These are phyloP conservation scores for Ophion ventricosus DNA, from an alignment of 2,888 invertebrate species.

Conservation along the genomic window DNA sequence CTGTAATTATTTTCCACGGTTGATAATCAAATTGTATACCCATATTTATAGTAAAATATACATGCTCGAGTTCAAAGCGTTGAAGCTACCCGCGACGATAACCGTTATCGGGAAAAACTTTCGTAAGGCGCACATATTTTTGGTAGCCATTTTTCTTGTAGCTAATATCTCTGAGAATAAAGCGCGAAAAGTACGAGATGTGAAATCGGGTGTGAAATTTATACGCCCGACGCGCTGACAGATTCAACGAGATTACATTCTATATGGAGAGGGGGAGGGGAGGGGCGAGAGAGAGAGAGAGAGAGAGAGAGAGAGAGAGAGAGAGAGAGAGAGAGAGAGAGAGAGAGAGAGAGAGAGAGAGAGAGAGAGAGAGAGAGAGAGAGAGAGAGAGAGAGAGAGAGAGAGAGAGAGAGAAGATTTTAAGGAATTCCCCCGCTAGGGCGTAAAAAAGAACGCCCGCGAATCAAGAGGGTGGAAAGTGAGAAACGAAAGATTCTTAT, in stretches of 20 bases:
- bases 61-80: not conserved
- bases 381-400: too few species aligned
- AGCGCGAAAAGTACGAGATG: not conserved
- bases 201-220: constrained; percentile 36
- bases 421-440: constrained; percentile 10
- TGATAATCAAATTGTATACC: too few species aligned
- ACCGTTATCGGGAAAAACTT: constrained; percentile 1
- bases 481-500: not conserved
- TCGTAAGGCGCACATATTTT: not conserved
- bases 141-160: not conserved
- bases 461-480: constrained; percentile 3
- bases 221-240: constrained; percentile 22
- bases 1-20: too few species aligned
- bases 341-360: too few species aligned
- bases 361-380: too few species aligned
- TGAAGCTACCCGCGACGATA: not conserved
- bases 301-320: too few species aligned
- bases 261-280: constrained; percentile 1
- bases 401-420: constrained; percentile 21
- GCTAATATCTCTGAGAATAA: constrained; percentile 1
- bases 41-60: too few species aligned
- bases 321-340: too few species aligned
- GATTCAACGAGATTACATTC: constrained; percentile 48
- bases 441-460: not conserved
- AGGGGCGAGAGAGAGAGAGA: too few species aligned